Base-by-base conservation (phyloP, 1,140 invertebrate genomes). In the Lepeophtheirus salmonis region DNA sequence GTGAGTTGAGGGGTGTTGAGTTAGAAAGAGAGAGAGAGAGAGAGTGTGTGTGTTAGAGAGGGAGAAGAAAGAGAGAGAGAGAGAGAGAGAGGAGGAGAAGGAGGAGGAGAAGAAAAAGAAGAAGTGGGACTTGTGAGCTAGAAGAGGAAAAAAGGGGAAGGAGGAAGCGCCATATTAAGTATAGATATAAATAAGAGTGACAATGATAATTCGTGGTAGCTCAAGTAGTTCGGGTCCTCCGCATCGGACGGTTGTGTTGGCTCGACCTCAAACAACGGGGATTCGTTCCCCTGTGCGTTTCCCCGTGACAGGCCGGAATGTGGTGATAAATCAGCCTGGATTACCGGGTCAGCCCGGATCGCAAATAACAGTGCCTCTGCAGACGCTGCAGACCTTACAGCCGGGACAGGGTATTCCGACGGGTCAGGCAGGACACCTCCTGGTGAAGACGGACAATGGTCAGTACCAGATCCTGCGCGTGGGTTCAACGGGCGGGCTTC, bases 401-500 rank as follows among this genome's bases (percentile, higher is more conserved):
- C 79, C 81, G 70, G 76, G 86, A 64, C 86, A 83, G 74, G 81
- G 79, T 70, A 79, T 85, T 66, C 83, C 80, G 74, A 80, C 80
- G 67, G 86, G 81, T 70, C 83, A 82, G 73, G 86, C 80, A 70
- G 83, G 83, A 67, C 84, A 86, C 74, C 76, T 92, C 67, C 76
- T 92, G 65, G 74, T 95, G 67, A 91, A 92, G 76, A 92, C 89
- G 69, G 89, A 95, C 76, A 90, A 86, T 78, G 90, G 89, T 64
- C 86, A 90, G 69, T 88, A 84, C 73, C 87, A 94, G 72, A 75
- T 94, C 66, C 74, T 95, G 64, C 80, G 86, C 70, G 84, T 90
- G 64, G 84, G 84, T 62, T 82, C 83, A 59, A 23, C 18, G 4
- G 10, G 54, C 12, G 6, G 6, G 6, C 30, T 52, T 52, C 50